Base-by-base conservation (phyloP, 2,113 vertebrate genomes). In the Clarias gariepinus region DNA sequence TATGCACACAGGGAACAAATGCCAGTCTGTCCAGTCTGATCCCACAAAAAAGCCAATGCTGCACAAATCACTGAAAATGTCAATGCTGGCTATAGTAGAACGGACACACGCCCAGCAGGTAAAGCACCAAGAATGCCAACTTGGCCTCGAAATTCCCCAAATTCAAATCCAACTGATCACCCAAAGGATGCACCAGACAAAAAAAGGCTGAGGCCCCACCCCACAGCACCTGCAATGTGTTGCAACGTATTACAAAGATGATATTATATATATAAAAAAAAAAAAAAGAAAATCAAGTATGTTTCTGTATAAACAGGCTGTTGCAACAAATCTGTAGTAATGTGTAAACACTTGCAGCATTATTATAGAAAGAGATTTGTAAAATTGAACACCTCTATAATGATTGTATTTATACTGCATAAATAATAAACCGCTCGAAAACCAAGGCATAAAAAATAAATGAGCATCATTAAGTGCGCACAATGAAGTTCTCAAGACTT, bases 351-450 rank as follows among this genome's bases (percentile, higher is more conserved):
- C 58, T 33, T 79, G 33, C 18, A 2, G 30, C 2, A 2, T 80
- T 36, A 80, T 23, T 60, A 21, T 10, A 19, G 3, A 55, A 77
- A n/a, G 74, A 78, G 25, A 61, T 60, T 33, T 61, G 55, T 60
- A 80, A 58, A 19, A 12, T 33, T 23, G 18, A 61, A 61, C 28
- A 61, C 57, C 78, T 33, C 57, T 6, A 3, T 60, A 80, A 80
- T 80, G 78, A 60, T 13, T 60, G 4, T 57, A 60, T 80, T 80
- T 36, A 60, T 80, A 61, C 55, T 60, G 78, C 78, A 60, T 61
- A 80, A 80, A 79, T 79, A 80, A 60, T 60, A 60, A 60, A 60
- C 7, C n/a, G 36, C 78, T 80, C 78, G 36, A 60, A 80, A 80
- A 36, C 18, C 18, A 60, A 60, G 28, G 4, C 57, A 36, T 80